Conservation (phyloP, 1,140 invertebrate species). For the Phthorimaea operculella region DNA sequence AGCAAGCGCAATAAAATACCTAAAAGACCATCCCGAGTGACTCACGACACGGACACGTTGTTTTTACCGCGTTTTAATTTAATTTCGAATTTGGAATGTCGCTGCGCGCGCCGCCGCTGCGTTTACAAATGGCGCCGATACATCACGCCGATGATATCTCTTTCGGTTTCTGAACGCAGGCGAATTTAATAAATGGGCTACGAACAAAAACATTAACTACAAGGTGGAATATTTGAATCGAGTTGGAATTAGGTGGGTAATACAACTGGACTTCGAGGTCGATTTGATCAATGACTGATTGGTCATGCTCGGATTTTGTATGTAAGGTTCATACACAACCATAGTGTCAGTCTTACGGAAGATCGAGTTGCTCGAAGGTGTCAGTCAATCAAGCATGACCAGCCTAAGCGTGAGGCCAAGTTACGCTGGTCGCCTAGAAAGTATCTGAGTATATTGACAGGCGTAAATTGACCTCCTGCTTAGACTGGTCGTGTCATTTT, state of each 20-base stretch:
- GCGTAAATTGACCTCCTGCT: too few species aligned
- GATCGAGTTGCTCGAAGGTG: too few species aligned
- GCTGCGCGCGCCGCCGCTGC: constrained; percentile 48
- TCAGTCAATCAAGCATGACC: too few species aligned
- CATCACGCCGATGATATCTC: constrained; percentile 66
- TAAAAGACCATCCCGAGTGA: neutral
- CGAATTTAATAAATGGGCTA: constrained; percentile 27
- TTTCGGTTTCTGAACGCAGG: constrained; percentile 60
- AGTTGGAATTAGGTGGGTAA: neutral
- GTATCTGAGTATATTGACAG: too few species aligned
- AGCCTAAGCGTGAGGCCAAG: too few species aligned
- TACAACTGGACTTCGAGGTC: neutral
- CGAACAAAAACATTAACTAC: constrained; percentile 52
- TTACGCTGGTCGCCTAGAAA: too few species aligned
- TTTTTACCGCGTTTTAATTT: constrained; percentile 64
- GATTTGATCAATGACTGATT: too few species aligned
- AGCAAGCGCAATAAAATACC: neutral
- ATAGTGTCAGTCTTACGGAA: too few species aligned
- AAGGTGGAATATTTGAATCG: constrained; percentile 30
- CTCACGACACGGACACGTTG: constrained; percentile 52
- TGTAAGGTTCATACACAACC: too few species aligned
- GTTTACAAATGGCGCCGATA: constrained; percentile 63
- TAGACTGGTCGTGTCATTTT: too few species aligned
- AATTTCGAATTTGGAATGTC: constrained; percentile 60
- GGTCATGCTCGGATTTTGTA: too few species aligned